A percentile compares a stretch with the other conserved stretches of the same genome.
phyloP scores from a whole-genome alignment of 2,113 vertebrate species.

The Arothron firmamentum region DNA sequence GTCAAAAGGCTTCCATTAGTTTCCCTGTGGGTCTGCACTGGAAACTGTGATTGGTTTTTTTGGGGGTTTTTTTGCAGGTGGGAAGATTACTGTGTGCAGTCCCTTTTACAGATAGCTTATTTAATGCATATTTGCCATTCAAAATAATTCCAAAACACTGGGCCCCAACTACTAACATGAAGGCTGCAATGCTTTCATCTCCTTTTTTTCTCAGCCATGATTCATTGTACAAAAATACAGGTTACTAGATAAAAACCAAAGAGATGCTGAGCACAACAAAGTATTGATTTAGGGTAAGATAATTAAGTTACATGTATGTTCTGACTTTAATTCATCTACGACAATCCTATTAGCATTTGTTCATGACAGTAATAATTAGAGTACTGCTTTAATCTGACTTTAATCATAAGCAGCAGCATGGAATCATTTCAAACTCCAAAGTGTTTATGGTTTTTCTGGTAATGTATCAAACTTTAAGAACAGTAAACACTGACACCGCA shows the following conservation, averaged over 20 bases:
- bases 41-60: conserved; percentile 29
- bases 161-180: conserved; percentile 24
- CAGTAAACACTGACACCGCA: too few relatives aligned
- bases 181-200: conserved; percentile 15
- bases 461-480: too few relatives aligned
- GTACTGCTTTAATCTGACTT: conserved; percentile 3
- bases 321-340: conserved; percentile 17
- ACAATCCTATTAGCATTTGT: conserved; percentile 23
- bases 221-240: too few relatives aligned
- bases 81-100: not conserved
- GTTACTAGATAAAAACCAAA: not conserved
- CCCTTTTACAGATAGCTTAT: too few relatives aligned
- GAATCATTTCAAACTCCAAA: conserved; percentile 8
- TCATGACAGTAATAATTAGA: conserved; percentile 23
- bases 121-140: too few relatives aligned
- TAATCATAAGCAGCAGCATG: conserved; percentile 4
- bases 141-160: conserved; percentile 12
- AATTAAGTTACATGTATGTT: conserved; percentile 18
- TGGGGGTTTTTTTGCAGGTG: conserved; percentile 36
- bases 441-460: not conserved
- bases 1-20: conserved; percentile 40
- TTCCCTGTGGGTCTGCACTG: conserved; percentile 35
- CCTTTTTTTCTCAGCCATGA: too few relatives aligned
- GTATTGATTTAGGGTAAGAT: conserved; percentile 20
- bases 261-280: conserved; percentile 8